phyloP scores from a whole-genome alignment of 2,888 invertebrate genomes.

The Coleophora deauratella region DNA sequence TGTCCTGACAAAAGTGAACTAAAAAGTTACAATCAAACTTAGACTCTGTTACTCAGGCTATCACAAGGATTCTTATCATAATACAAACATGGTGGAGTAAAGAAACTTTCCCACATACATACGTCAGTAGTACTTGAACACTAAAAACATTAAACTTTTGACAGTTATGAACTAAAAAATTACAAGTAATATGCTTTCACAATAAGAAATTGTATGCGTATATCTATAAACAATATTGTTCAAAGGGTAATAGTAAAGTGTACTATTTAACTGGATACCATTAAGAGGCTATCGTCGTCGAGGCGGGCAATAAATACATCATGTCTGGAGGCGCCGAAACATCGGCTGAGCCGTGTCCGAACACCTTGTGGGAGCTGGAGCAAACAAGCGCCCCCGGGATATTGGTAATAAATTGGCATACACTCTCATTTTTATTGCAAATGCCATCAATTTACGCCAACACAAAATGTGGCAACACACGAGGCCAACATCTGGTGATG shows the following conservation, averaged over 20 bases:
- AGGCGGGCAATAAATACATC: constrained; percentile 33
- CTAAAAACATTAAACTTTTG: too few species aligned
- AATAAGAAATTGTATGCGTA: too few species aligned
- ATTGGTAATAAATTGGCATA: constrained; percentile 56
- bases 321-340: constrained; percentile 50
- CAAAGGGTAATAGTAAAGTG: constrained; percentile 1
- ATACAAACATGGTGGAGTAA: too few species aligned
- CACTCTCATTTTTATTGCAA: constrained; percentile 41
- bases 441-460: constrained; percentile 40
- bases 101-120: too few species aligned
- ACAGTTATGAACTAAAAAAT: too few species aligned
- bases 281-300: constrained; percentile 11
- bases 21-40: too few species aligned
- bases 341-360: constrained; percentile 26
- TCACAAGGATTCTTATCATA: too few species aligned
- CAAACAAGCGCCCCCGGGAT: constrained; percentile 52
- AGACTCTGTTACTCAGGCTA: too few species aligned
- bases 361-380: constrained; percentile 45
- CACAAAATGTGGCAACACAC: constrained; percentile 13
- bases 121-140: too few species aligned
- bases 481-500: neutral
- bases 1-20: too few species aligned
- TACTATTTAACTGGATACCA: constrained; percentile 11
- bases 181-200: too few species aligned
- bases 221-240: too few species aligned